Base-by-base conservation (phyloP, 2,113 vertebrate genomes). In the Hemicordylus capensis region DNA sequence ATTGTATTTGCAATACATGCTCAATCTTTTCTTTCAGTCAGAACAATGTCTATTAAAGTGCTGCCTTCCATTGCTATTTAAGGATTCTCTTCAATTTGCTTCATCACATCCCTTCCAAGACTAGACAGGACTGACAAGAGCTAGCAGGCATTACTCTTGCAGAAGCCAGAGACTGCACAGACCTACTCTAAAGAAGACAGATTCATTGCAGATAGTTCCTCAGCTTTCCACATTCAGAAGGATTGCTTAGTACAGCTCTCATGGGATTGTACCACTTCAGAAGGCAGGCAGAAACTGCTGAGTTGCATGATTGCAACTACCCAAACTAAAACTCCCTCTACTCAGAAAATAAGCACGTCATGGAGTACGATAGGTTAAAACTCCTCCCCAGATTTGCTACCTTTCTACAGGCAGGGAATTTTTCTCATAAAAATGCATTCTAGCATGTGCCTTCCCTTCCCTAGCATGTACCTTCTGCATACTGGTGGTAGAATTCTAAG, bases 21-120 rank as follows among this genome's bases (percentile, higher is more conserved):
- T 74, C 75, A 75, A 80, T 14, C 14, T 51, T 78, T 61, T 31
- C 34, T 80, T 80, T 85, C n/a, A 2, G 54, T 61, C 72, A 79
- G 31, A 85, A 78, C 66, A 85, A 37, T 72, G 59, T 11, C 42
- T 81, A 34, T 85, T 92, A 90, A 81, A 87, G 90, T 39, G 66
- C 88, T 87, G 48, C 12, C 61, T 31, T 87, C 34, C 17, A 22
- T 74, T 56, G 19, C 78, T 87, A 89, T 86, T 28, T 66, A 82
- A 78, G 59, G 79, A 69, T 67, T 73, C 78, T 19, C 80, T 86
- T 39, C 58, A 84, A 20, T 28, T 86, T 46, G 72, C 59, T 91
- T 46, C 37, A 76, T 82, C 46, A 14, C 19, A 83, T 42, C 69
- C 34, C 42, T 64, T 72, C 59, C 85, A 84, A 86, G 0, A 4